Conservation (phyloP, 92 coral and sea anemone species). For the Bergia sp. region DNA sequence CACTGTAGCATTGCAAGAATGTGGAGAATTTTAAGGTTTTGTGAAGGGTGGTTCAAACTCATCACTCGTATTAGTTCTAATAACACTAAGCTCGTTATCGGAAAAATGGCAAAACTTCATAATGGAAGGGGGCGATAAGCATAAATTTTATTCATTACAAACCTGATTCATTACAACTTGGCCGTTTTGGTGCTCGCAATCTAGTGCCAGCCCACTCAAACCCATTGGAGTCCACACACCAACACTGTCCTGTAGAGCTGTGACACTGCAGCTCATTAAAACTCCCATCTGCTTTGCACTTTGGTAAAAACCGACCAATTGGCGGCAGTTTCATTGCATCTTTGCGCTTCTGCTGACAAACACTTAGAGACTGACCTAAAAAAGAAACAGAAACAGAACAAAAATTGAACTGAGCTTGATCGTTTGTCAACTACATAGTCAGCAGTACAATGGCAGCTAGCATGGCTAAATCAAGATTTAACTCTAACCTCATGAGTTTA, state of each 20-base stretch:
- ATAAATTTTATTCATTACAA: neutral
- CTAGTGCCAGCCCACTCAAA: slow-evolving; percentile 82
- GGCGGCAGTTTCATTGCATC: slow-evolving; percentile 80
- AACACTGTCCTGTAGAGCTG: slow-evolving; percentile 91
- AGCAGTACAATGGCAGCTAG: too few relatives aligned
- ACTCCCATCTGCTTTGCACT: slow-evolving; percentile 91
- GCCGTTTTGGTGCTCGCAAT: slow-evolving; percentile 4
- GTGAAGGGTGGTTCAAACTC: too few relatives aligned
- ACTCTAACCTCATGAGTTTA: too few relatives aligned
- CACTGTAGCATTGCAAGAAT: too few relatives aligned
- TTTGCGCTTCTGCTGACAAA: slow-evolving; percentile 72
- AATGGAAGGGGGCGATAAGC: neutral
- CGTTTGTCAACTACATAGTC: too few relatives aligned
- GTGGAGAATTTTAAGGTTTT: too few relatives aligned
- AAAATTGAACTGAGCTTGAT: neutral
- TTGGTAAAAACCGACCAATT: slow-evolving; percentile 85
- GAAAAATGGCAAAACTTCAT: too few relatives aligned
- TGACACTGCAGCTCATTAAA: slow-evolving; percentile 87
- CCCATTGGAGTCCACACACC: slow-evolving; percentile 94
- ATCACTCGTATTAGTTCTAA: too few relatives aligned
- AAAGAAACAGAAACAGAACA: neutral
- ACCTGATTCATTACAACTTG: slow-evolving; percentile 23
- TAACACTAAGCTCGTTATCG: neutral
- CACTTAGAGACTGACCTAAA: slow-evolving; percentile 59
- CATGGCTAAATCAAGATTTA: too few relatives aligned